Evolutionary conservation across 2,888 invertebrate species (phyloP).

Genomic region (Elysia crispata): DNA sequence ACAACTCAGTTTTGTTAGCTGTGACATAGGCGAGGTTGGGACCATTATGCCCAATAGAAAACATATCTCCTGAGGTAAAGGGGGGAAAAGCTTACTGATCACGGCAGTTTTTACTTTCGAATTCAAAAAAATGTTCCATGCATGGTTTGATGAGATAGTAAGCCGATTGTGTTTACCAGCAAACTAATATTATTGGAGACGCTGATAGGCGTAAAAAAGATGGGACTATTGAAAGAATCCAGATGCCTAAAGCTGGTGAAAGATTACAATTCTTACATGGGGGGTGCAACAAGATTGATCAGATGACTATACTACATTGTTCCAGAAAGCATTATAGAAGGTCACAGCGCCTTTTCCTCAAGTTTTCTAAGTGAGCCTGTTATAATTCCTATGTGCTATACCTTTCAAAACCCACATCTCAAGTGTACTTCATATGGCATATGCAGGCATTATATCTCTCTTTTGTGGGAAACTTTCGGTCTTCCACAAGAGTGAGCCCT

Average conservation of each 20-base stretch:
- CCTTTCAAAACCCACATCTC: not conserved
- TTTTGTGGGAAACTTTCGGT: not conserved
- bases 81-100: too few species aligned
- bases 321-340: constrained; percentile 48
- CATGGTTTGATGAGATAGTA: constrained; percentile 47
- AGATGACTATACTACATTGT: constrained; percentile 45
- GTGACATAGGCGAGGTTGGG: too few species aligned
- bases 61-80: too few species aligned
- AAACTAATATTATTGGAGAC: not conserved
- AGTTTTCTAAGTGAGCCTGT: constrained; percentile 47
- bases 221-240: not conserved
- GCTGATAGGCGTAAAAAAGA: not conserved
- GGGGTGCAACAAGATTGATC: constrained; percentile 49
- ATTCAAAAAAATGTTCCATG: not conserved
- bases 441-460: not conserved
- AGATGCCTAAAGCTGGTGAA: constrained; percentile 10
- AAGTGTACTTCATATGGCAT: constrained; percentile 6
- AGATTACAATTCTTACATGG: constrained; percentile 37
- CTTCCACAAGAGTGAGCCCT: not conserved
- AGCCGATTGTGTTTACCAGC: constrained; percentile 39
- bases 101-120: not conserved
- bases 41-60: too few species aligned
- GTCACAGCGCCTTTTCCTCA: constrained; percentile 46
- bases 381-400: constrained; percentile 18
- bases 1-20: constrained; percentile 21